phyloP scores from a whole-genome alignment of 2,888 invertebrate species.

The Ptilodon capucinus region DNA sequence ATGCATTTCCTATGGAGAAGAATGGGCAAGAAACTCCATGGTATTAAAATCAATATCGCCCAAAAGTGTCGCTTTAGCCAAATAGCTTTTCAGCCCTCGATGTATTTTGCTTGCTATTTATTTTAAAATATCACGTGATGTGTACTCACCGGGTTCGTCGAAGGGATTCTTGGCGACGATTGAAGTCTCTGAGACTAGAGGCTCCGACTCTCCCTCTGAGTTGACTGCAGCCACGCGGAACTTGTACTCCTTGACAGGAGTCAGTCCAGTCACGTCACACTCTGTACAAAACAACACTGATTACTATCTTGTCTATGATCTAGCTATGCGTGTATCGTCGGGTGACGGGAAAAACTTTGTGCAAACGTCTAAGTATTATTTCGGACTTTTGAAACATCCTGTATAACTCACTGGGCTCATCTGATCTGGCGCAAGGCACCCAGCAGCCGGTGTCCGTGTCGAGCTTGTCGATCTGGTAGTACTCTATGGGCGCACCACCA shows the following conservation, averaged over 20 bases:
- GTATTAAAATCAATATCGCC: too few relatives aligned
- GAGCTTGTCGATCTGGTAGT: constrained; percentile 97
- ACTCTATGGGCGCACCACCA: constrained; percentile 96
- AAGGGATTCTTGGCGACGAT: constrained; percentile 99
- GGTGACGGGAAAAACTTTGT: too few relatives aligned
- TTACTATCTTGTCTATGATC: neutral
- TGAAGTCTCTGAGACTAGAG: constrained; percentile 92
- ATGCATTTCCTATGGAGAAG: too few relatives aligned
- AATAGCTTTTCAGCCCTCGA: too few relatives aligned
- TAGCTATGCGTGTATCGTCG: too few relatives aligned
- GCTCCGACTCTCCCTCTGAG: constrained; percentile 97
- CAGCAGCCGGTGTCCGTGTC: constrained; percentile 94
- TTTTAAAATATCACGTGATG: too few relatives aligned
- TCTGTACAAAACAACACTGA: constrained; percentile 58
- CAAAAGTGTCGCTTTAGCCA: too few relatives aligned
- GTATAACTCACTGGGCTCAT: constrained; percentile 91
- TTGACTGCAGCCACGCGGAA: constrained; percentile 98
- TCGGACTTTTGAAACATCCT: too few relatives aligned
- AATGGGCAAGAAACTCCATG: too few relatives aligned
- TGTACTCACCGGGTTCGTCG: constrained; percentile 90
- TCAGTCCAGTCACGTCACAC: constrained; percentile 92
- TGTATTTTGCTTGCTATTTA: too few relatives aligned
- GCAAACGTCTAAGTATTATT: too few relatives aligned
- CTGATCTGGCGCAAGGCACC: constrained; percentile 93
- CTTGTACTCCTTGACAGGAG: constrained; percentile 95